Evolutionary conservation across 2,113 vertebrate genomes (phyloP).

Genomic region (Perca flavescens): DNA sequence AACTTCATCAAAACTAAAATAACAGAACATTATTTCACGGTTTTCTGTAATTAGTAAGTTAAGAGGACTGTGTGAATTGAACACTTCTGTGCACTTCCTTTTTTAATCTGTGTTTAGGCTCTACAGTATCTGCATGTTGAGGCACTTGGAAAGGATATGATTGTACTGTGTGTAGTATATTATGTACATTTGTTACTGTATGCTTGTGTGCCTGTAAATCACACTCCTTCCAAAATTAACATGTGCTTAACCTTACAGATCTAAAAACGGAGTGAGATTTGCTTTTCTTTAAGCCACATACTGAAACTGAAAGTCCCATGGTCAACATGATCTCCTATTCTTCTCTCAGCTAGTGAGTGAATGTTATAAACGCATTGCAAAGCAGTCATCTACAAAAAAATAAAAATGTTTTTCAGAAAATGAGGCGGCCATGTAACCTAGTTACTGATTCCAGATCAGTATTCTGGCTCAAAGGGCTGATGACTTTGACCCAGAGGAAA

Average conservation of each 20-base stretch:
- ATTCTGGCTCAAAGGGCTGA: conserved; percentile 15
- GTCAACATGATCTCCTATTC: conserved; percentile 28
- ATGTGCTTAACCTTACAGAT: conserved; percentile 47
- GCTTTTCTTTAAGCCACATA: conserved; percentile 23
- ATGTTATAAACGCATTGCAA: conserved; percentile 27
- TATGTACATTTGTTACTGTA: conserved; percentile 72
- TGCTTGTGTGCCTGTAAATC: conserved; percentile 53
- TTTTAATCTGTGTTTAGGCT: conserved; percentile 49
- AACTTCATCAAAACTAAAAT: conserved; percentile 37
- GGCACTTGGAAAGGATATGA: conserved; percentile 86
- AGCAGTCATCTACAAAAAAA: conserved; percentile 22
- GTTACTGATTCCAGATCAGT: conserved; percentile 69
- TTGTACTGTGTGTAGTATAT: conserved; percentile 64
- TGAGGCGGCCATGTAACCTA: conserved; percentile 26
- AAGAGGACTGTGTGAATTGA: conserved; percentile 52
- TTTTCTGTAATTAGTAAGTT: conserved; percentile 38
- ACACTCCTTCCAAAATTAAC: conserved; percentile 60
- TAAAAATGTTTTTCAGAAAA: conserved; percentile 15
- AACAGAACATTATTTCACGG: conserved; percentile 16
- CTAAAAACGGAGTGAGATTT: conserved; percentile 15
- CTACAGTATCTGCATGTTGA: conserved; percentile 74
- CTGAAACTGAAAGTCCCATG: conserved; percentile 27
- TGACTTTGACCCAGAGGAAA: conserved; percentile 42
- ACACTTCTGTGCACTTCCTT: conserved; percentile 39
- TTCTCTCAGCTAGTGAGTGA: not conserved